Evolutionary conservation across 2,888 invertebrate species (phyloP).

Genomic region (Neoitamus cyanurus): DNA sequence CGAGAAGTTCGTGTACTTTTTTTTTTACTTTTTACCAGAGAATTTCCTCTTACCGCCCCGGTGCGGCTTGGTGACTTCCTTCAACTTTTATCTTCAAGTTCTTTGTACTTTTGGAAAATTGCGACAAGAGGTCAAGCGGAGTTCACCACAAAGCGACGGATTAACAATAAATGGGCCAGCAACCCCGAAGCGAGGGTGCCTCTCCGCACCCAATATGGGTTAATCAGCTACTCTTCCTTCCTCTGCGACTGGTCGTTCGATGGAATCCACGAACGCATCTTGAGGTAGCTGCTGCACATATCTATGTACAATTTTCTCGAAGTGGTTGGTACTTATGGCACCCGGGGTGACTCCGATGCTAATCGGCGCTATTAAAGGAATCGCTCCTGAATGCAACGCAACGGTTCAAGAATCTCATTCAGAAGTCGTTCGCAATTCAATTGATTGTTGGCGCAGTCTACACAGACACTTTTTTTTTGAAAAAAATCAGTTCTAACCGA

Average conservation of each 20-base stretch:
- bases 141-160: background rate
- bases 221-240: background rate
- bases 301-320: background rate
- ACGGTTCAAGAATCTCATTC: background rate
- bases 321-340: background rate
- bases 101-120: slow-evolving; percentile 14
- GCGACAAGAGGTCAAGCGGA: background rate
- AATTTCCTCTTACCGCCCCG: background rate
- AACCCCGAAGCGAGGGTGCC: background rate
- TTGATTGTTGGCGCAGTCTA: background rate
- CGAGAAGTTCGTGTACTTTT: slow-evolving; percentile 9
- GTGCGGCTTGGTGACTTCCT: background rate
- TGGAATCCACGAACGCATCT: background rate
- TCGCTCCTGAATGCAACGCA: background rate
- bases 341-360: background rate
- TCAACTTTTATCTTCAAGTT: slow-evolving; percentile 7
- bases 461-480: no score
- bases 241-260: background rate
- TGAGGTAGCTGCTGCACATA: background rate
- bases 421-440: background rate
- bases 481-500: background rate
- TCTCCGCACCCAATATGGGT: background rate
- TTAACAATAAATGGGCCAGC: slow-evolving; percentile 18
- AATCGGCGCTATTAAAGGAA: background rate
- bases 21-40: background rate